A percentile compares a stretch with the other conserved stretches of the same genome.
These are phyloP conservation scores for Papilio dardanus DNA, from an alignment of 1,140 invertebrate species.

Conservation along the genomic window DNA sequence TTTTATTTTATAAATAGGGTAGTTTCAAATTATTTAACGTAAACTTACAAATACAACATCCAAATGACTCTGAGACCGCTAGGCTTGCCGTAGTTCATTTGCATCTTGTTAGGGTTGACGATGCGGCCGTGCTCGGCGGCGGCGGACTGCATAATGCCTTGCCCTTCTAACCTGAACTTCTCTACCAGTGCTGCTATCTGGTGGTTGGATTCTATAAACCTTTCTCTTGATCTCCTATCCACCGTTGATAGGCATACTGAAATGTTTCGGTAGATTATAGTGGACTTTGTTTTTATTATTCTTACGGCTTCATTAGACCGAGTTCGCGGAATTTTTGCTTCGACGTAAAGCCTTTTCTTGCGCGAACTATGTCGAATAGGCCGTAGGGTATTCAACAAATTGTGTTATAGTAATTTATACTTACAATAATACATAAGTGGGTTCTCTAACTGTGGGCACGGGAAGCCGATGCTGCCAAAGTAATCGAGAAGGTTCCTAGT, in stretches of 20 bases:
- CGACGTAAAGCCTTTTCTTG: too few species aligned
- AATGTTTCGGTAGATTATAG: constrained; percentile 46
- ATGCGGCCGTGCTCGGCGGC: constrained; percentile 74
- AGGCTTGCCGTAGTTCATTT: constrained; percentile 89
- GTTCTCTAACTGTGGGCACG: constrained; percentile 95
- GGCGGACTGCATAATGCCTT: constrained; percentile 74
- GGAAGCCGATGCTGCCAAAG: constrained; percentile 95
- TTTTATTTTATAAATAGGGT: background rate
- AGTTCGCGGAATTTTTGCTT: too few species aligned
- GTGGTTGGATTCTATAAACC: constrained; percentile 95
- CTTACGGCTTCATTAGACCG: too few species aligned
- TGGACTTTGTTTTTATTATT: too few species aligned
- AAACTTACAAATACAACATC: constrained; percentile 89
- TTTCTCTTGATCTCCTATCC: constrained; percentile 92
- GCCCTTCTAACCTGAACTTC: constrained; percentile 92
- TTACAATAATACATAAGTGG: constrained; percentile 96
- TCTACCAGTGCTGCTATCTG: constrained; percentile 96
- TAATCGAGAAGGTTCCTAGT: constrained; percentile 95
- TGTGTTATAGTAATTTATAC: constrained; percentile 66
- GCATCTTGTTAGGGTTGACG: constrained; percentile 84
- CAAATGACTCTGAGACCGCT: constrained; percentile 87
- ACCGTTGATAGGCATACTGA: constrained; percentile 95
- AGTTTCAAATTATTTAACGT: background rate
- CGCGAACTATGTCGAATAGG: too few species aligned
- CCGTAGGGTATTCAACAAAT: background rate